Evolutionary conservation across 2,797 vertebrate species (phyloP).

Genomic region (Protosalanx chinensis): DNA sequence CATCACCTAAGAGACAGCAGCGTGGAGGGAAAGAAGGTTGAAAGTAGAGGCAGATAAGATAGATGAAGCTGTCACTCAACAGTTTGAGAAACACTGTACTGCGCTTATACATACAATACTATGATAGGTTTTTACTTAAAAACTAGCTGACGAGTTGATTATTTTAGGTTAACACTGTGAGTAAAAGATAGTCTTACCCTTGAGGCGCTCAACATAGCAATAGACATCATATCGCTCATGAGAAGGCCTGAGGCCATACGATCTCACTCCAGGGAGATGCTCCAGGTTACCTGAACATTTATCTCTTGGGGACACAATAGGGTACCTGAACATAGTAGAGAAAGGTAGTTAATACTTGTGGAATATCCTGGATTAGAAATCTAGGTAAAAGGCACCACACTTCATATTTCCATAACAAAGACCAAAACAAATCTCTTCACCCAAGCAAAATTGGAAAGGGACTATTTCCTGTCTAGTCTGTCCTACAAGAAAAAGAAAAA

Average conservation of each 20-base stretch:
- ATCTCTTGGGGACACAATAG: slow-evolving; percentile 82
- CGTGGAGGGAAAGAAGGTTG: neutral
- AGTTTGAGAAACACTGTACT: too few species aligned
- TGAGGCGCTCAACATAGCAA: slow-evolving; percentile 83
- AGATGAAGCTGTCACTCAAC: too few species aligned
- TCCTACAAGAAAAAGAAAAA: neutral
- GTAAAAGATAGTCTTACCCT: slow-evolving; percentile 64
- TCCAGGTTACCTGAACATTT: slow-evolving; percentile 85
- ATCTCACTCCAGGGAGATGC: slow-evolving; percentile 79
- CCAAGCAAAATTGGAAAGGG: neutral
- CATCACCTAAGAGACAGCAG: slow-evolving; percentile 73
- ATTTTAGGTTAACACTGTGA: neutral
- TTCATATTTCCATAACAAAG: neutral
- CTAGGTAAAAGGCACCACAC: neutral
- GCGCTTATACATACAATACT: too few species aligned
- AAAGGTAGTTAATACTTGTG: neutral
- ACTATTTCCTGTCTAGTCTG: neutral
- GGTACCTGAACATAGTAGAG: slow-evolving; percentile 74
- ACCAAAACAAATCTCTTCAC: neutral
- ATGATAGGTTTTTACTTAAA: too few species aligned
- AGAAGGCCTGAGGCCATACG: slow-evolving; percentile 80
- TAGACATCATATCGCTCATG: slow-evolving; percentile 86
- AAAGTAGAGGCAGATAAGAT: neutral
- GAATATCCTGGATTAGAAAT: neutral
- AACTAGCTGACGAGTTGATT: neutral